Percentiles rank a stretch among this genome's conserved stretches.
These are phyloP conservation scores for Nomada goodeniana DNA, from an alignment of 2,888 invertebrate species.

Conservation along the genomic window DNA sequence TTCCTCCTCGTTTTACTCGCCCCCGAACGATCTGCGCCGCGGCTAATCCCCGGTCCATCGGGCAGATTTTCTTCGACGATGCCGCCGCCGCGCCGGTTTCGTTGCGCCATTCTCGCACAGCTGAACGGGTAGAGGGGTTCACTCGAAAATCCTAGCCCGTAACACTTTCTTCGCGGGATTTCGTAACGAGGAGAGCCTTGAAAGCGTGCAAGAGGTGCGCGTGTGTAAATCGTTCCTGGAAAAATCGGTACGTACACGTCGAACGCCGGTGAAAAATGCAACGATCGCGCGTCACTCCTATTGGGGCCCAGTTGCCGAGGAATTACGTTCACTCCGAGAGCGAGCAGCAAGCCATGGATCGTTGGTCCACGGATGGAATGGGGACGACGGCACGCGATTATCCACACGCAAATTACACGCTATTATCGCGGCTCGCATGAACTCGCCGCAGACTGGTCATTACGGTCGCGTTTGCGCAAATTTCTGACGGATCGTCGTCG, in stretches of 20 bases:
- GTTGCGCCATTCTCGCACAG: constrained; percentile 9
- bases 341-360: background rate
- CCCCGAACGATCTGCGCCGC: too few species aligned
- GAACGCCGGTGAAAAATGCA: background rate
- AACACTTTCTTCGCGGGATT: constrained; percentile 30
- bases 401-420: constrained; percentile 2
- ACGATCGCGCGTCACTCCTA: background rate
- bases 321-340: constrained; percentile 5
- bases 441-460: background rate
- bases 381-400: constrained; percentile 7
- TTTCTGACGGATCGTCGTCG: background rate
- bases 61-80: background rate
- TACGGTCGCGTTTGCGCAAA: background rate
- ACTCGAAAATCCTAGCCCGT: constrained; percentile 7
- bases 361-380: background rate
- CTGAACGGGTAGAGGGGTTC: background rate
- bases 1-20: too few species aligned
- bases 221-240: background rate
- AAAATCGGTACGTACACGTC: constrained; percentile 13
- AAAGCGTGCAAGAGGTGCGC: background rate
- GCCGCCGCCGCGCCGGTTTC: too few species aligned
- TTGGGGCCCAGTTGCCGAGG: background rate
- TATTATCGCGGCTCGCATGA: constrained; percentile 11
- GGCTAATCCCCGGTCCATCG: background rate
- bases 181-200: constrained; percentile 31